Evolutionary conservation across 2,113 vertebrate genomes (phyloP), one percentile per base, ranked within the genome.

Genomic region (Rafetus swinhoei): DNA sequence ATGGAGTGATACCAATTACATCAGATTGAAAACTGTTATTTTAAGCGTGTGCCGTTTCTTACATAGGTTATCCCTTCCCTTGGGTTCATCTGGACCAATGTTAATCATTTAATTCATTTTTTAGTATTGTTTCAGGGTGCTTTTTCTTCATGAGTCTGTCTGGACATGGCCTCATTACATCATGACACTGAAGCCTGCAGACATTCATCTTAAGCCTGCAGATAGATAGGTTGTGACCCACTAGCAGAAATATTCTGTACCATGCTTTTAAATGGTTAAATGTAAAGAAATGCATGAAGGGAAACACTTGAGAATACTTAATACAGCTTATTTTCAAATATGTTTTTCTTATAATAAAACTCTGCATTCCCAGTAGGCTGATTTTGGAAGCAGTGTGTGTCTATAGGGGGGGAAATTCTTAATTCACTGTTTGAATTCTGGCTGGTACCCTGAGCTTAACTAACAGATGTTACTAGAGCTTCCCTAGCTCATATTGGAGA

Each of bases 131-230:
- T 97, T 92, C 82, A 56, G 62, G 39, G 7, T 95, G 53, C 11
- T 60, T 55, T 96, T 88, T 19, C 91, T 19, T 4, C 25, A 84
- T 93, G 72, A 93, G 83, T 15, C 87, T 84, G 21, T 81, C 74
- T 88, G 24, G 80, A 74, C 12, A 21, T 90, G 54, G 15, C 80
- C 35, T 91, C 84, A 72, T 94, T 95, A 85, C 14, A 59, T 85
- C 65, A 77, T 85, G 81, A 81, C 89, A 74, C 62, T 72, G 82
- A 95, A 82, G 21, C 79, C 56, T 90, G 53, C 81, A 91, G 88
- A 25, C 82, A 92, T 79, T 82, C 56, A 88, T 89, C 56, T 88
- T 94, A 86, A 95, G 55, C 25, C 60, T 94, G 76, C 52, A 93
- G 45, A 45, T 50, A 93, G 50, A 87, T 84, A 59, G 21, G 24